Conservation (phyloP, 2,113 vertebrate genomes). For the Syngnathoides biaculeatus region DNA sequence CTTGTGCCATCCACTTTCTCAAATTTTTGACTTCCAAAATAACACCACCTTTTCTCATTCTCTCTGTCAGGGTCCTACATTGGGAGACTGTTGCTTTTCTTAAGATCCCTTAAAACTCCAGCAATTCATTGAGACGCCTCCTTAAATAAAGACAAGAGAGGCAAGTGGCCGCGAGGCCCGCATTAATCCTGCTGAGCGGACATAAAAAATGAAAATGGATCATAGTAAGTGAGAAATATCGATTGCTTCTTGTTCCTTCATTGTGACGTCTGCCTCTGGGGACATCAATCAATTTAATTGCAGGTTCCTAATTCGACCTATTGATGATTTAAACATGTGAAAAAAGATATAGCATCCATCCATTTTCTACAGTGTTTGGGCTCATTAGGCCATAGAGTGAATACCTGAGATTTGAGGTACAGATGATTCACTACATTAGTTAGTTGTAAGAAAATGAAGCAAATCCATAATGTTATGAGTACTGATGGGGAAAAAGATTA, state of each 20-base stretch:
- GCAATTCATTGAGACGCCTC: constrained; percentile 5
- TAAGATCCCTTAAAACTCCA: constrained; percentile 6
- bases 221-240: constrained; percentile 5
- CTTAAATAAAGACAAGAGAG: constrained; percentile 11
- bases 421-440: too few species aligned
- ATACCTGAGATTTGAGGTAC: too few species aligned
- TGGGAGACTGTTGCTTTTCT: not conserved
- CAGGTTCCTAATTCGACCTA: constrained; percentile 9
- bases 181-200: constrained; percentile 30
- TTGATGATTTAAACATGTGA: not conserved
- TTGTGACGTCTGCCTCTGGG: constrained; percentile 9
- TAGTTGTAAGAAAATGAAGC: too few species aligned
- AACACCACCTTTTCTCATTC: not conserved
- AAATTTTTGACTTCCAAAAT: too few species aligned
- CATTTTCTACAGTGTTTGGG: not conserved
- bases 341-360: not conserved
- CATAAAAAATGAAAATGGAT: constrained; percentile 28
- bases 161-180: constrained; percentile 8
- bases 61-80: not conserved
- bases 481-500: too few species aligned
- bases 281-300: constrained; percentile 22
- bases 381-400: not conserved
- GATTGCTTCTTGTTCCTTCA: constrained; percentile 28
- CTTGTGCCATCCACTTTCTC: too few species aligned
- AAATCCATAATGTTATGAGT: too few species aligned